These are phyloP conservation scores for Sisyra terminalis DNA, from an alignment of 2,888 invertebrate species.

Conservation along the genomic window DNA sequence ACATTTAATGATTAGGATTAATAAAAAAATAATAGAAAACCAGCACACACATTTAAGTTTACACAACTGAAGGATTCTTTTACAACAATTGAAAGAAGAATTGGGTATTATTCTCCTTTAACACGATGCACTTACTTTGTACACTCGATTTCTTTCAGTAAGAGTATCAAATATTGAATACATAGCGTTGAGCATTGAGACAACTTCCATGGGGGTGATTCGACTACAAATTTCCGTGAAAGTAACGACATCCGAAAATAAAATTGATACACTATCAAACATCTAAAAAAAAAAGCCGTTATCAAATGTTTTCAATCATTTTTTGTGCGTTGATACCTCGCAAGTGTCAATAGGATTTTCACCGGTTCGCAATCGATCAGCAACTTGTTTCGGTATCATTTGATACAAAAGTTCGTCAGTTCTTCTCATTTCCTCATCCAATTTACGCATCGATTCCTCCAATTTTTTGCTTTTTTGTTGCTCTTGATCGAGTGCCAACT, in stretches of 20 bases:
- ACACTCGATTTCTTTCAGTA: conserved; percentile 83
- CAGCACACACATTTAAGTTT: not conserved
- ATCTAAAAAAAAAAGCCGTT: conserved; percentile 52
- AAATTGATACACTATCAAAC: conserved; percentile 88
- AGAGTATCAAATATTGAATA: conserved; percentile 92
- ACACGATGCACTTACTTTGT: conserved; percentile 54
- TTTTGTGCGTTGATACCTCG: conserved; percentile 44
- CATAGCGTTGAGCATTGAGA: conserved; percentile 94
- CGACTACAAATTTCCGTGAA: conserved; percentile 95
- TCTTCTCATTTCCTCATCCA: conserved; percentile 90
- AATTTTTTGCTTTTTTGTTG: conserved; percentile 92
- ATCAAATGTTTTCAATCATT: not conserved
- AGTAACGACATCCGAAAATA: conserved; percentile 95
- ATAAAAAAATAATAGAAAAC: conserved; percentile 6
- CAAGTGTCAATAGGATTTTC: conserved; percentile 93
- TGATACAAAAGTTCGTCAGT: conserved; percentile 93
- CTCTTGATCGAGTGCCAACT: conserved; percentile 88
- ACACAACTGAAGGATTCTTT: not conserved
- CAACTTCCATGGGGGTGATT: conserved; percentile 94
- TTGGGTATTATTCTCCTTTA: conserved; percentile 5
- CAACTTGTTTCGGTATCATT: conserved; percentile 98
- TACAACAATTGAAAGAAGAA: conserved; percentile 1
- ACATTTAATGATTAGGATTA: conserved; percentile 2
- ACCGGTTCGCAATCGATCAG: conserved; percentile 83
- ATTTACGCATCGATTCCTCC: conserved; percentile 88